Base-by-base conservation (phyloP, 1,140 invertebrate genomes). In the Chrysopa pallens region DNA sequence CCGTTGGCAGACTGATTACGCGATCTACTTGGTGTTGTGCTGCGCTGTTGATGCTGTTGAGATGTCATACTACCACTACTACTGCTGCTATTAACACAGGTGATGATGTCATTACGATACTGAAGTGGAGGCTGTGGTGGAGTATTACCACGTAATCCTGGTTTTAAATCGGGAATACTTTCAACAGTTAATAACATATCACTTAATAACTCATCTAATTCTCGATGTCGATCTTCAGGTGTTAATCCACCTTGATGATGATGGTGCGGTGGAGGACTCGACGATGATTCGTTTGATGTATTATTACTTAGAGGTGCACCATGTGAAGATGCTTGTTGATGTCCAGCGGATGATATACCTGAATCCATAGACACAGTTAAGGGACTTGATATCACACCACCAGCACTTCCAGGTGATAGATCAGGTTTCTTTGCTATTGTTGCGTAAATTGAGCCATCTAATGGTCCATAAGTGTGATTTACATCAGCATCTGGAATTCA, bases 361-460 rank as follows among this genome's bases (percentile, higher is more conserved):
- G 80, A 83, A 67, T 86, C 83, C 76, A 84, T 84, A 53, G 81
- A 85, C 53, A 80, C 78, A 49, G 78, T 81, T 62, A 84, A 70
- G 48, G 78, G 76, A 44, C 73, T 74, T 45, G 72, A 68, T 35
- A 74, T 69, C 39, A 67, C 64, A 50, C 64, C 63, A 48, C 57
- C 65, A 46, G 61, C 60, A 45, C 67, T 57, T 46, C 59, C 62
- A 46, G 62, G 67, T 13, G 57, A 59, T 44, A 57, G 50, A 49
- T 64, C 61, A 45, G 53, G 56, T 46, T 66, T 64, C 58, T 76
- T 76, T 39, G 76, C 71, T 46, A 87, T 80, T 8, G 78, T 80
- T 38, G 85, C 85, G 70, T 91, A 89, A 48, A 89, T 75, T 56
- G 84, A 87, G 46, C 85, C 85, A 74, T 91, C 86, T 49, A 87